These are phyloP conservation scores for Oryzias melastigma DNA, from an alignment of 2,113 vertebrate species.

Conservation along the genomic window DNA sequence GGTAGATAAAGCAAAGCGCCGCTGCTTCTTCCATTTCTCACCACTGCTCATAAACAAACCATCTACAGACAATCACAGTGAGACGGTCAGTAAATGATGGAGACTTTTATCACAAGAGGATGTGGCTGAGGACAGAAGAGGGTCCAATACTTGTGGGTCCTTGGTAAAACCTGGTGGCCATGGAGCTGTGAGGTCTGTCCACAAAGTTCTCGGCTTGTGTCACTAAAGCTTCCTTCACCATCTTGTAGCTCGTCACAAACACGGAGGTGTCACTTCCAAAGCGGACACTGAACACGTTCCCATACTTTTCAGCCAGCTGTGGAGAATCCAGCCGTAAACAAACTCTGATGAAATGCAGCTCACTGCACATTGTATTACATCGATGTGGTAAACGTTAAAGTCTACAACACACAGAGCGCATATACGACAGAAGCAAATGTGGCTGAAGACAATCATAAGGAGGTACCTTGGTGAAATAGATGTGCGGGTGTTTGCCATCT, in stretches of 20 bases:
- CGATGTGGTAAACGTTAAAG: no score
- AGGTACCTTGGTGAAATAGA: slow-evolving; percentile 62
- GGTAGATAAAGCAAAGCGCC: slow-evolving; percentile 74
- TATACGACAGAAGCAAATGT: no score
- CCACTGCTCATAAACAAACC: slow-evolving; percentile 73
- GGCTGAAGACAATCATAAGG: not conserved
- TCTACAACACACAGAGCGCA: no score
- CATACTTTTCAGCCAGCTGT: slow-evolving; percentile 74
- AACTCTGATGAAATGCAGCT: not conserved
- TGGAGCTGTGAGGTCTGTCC: slow-evolving; percentile 51
- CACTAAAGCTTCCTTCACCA: slow-evolving; percentile 78
- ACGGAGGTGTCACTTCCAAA: slow-evolving; percentile 40
- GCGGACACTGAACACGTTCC: slow-evolving; percentile 62
- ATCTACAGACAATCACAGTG: slow-evolving; percentile 8
- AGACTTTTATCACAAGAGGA: not conserved
- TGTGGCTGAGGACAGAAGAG: no score
- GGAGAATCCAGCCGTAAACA: slow-evolving; percentile 1
- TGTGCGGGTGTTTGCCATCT: slow-evolving; percentile 56
- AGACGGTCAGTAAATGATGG: rapidly evolving
- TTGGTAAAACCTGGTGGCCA: slow-evolving; percentile 25
- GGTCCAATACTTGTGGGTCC: slow-evolving; percentile 27
- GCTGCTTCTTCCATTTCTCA: slow-evolving; percentile 75
- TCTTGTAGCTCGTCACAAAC: slow-evolving; percentile 59
- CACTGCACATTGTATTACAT: no score
- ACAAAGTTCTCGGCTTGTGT: slow-evolving; percentile 75